A percentile compares a stretch with the other conserved stretches of the same genome.
phyloP scores from a whole-genome alignment of 2,797 vertebrate genomes.

The Microctenopoma stevenorrisi region DNA sequence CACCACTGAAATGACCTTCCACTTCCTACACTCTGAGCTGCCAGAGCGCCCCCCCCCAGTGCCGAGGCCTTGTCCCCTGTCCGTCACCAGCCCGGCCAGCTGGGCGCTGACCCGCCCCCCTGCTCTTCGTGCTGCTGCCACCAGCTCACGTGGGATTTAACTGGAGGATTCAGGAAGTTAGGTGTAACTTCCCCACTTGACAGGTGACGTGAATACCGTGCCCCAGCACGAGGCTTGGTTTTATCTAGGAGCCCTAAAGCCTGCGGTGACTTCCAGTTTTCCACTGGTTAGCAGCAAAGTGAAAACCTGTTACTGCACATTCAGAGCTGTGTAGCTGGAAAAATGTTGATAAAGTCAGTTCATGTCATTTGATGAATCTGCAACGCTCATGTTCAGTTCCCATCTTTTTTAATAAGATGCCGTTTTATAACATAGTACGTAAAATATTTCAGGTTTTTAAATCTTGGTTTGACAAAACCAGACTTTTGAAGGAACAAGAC shows the following conservation, averaged over 20 bases:
- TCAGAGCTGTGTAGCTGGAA: not conserved
- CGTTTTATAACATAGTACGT: too few relatives aligned
- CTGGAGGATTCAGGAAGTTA: slow-evolving; percentile 36
- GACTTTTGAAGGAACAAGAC: too few relatives aligned
- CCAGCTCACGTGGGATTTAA: slow-evolving; percentile 32
- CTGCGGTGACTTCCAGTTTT: not conserved
- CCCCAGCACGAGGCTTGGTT: not conserved
- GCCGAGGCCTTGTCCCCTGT: not conserved
- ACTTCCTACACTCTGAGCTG: slow-evolving; percentile 15
- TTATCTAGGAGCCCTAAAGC: not conserved
- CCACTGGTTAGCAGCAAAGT: not conserved
- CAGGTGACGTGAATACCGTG: not conserved
- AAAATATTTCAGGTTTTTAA: too few relatives aligned
- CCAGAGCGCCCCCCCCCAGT: slow-evolving; percentile 17
- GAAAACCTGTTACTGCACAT: not conserved
- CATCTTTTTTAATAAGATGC: too few relatives aligned
- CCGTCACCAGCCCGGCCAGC: slow-evolving; percentile 19
- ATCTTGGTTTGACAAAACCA: too few relatives aligned
- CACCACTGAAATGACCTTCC: slow-evolving; percentile 36
- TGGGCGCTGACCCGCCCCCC: not conserved
- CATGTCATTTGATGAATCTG: too few relatives aligned
- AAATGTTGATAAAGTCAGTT: not conserved
- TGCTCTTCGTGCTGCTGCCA: slow-evolving; percentile 4
- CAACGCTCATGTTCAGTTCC: too few relatives aligned
- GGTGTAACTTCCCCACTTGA: not conserved